Conservation (phyloP, 2,113 vertebrate genomes). For the Machaerirhynchus nigripectus region DNA sequence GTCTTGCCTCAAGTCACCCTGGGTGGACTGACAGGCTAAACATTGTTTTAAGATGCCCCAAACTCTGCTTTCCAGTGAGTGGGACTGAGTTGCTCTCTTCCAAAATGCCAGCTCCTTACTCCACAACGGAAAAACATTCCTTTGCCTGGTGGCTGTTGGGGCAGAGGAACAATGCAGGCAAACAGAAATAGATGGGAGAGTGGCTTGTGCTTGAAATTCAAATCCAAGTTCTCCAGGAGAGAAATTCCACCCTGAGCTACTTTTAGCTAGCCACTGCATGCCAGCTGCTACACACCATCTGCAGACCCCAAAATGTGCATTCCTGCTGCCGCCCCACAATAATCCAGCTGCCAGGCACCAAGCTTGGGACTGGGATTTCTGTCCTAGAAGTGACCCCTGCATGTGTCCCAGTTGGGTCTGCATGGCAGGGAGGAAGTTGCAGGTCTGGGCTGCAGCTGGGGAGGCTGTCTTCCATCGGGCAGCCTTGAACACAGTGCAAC, state of each 20-base stretch:
- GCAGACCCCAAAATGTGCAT: not conserved
- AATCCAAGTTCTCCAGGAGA: not conserved
- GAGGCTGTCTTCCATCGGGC: not conserved
- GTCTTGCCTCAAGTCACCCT: not conserved
- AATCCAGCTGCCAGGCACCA: not conserved
- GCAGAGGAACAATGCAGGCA: not conserved
- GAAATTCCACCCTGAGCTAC: not conserved
- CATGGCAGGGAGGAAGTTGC: not conserved
- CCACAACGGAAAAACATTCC: not conserved
- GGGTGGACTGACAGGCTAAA: not conserved
- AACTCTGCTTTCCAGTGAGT: not conserved
- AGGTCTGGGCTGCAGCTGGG: not conserved
- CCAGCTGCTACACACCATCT: not conserved
- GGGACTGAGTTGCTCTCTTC: not conserved
- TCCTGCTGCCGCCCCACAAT: rapidly evolving
- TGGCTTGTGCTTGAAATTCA: not conserved
- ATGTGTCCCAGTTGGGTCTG: not conserved
- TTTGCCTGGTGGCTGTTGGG: not conserved
- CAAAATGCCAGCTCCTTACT: not conserved
- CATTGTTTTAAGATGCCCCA: not conserved
- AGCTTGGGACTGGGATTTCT: not conserved
- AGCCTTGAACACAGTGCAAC: not conserved
- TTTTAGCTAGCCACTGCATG: not conserved
- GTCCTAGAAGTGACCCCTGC: not conserved
- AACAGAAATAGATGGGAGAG: not conserved